phyloP scores from a whole-genome alignment of 2,888 invertebrate genomes.

The Drosophila hamatofila region DNA sequence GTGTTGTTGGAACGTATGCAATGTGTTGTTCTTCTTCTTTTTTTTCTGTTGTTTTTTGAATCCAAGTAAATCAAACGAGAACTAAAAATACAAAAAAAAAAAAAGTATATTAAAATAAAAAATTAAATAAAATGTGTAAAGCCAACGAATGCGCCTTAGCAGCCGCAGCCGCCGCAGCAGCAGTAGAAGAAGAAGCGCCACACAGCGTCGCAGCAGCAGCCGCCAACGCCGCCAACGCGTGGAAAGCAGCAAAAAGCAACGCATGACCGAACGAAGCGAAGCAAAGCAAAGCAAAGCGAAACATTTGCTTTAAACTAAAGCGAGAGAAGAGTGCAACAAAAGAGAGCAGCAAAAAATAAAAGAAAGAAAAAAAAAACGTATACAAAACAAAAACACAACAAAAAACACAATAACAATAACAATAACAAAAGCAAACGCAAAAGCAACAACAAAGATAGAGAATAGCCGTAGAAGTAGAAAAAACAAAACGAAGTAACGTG shows the following conservation, averaged over 20 bases:
- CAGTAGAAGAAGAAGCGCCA: constrained; percentile 44
- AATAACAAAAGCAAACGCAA: constrained; percentile 27
- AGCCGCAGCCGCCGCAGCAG: constrained; percentile 52
- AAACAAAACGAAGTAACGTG: constrained; percentile 36
- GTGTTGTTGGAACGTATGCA: constrained; percentile 34
- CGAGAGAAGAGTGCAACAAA: constrained; percentile 44
- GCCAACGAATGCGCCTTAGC: constrained; percentile 49
- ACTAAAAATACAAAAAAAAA: constrained; percentile 21
- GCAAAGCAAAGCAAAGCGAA: constrained; percentile 17
- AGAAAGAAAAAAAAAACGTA: constrained; percentile 5
- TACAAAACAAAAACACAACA: constrained; percentile 10
- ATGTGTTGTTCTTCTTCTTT: constrained; percentile 15
- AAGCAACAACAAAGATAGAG: constrained; percentile 29
- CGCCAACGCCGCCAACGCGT: constrained; percentile 59
- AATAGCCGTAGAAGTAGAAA: constrained; percentile 38
- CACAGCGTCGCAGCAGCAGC: constrained; percentile 59
- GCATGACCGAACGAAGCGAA: constrained; percentile 54
- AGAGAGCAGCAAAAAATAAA: neutral
- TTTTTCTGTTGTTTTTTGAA: constrained; percentile 2
- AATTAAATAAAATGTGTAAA: constrained; percentile 42
- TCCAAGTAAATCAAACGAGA: constrained; percentile 17
- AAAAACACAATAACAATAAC: constrained; percentile 27
- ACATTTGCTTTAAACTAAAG: constrained; percentile 38
- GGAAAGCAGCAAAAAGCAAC: constrained; percentile 51
- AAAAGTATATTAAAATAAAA: constrained; percentile 6